Evolutionary conservation across 2,888 invertebrate species (phyloP).

Genomic region (Xanthia icteritia): DNA sequence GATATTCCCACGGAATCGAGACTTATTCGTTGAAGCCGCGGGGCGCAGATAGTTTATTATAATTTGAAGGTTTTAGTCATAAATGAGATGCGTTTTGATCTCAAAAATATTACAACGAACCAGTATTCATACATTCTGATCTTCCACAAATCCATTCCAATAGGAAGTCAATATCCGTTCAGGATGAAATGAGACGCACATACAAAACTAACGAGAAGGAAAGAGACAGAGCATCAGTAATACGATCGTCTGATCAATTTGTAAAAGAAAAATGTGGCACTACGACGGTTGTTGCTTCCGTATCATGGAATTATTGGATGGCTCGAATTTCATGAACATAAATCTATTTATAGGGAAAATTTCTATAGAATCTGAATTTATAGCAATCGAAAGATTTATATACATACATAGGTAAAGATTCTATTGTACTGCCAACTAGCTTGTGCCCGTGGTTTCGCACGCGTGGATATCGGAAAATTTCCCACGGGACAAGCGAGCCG

Average conservation of each 20-base stretch:
- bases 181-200: conserved; percentile 44
- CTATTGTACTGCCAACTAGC: neutral
- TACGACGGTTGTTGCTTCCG: conserved; percentile 26
- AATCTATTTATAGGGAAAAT: neutral
- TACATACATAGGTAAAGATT: neutral
- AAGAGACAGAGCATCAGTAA: conserved; percentile 28
- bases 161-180: conserved; percentile 71
- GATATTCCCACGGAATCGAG: no score
- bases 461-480: neutral
- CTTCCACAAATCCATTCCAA: conserved; percentile 32
- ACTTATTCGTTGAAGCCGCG: no score
- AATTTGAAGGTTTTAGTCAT: neutral
- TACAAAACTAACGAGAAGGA: conserved; percentile 4
- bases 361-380: neutral
- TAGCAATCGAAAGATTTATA: neutral
- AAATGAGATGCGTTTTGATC: neutral
- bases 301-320: conserved; percentile 40
- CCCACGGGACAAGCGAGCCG: neutral
- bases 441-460: neutral
- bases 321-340: conserved; percentile 21
- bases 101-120: no score
- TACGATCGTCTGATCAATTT: conserved; percentile 58
- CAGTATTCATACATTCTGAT: conserved; percentile 25
- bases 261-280: conserved; percentile 59
- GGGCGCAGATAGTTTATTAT: no score